A percentile compares a stretch with the other conserved stretches of the same genome.
These are phyloP conservation scores for Aulostomus chinensis DNA, from an alignment of 2,797 vertebrate genomes.

Conservation along the genomic window DNA sequence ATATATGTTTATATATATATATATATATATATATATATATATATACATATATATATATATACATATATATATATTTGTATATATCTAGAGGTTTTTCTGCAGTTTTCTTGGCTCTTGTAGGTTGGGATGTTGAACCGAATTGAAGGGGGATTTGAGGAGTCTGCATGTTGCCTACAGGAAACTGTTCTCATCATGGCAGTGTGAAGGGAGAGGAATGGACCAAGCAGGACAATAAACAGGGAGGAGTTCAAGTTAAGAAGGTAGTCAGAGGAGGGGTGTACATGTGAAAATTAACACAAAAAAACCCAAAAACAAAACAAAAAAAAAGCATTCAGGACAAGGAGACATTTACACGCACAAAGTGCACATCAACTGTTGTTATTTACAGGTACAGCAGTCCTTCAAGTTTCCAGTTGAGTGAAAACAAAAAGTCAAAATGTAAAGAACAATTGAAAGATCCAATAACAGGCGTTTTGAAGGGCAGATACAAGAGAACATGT, in stretches of 20 bases:
- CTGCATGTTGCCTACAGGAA: slow-evolving; percentile 79
- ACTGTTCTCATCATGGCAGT: slow-evolving; percentile 67
- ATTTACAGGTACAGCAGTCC: slow-evolving; percentile 99
- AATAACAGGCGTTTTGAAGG: slow-evolving; percentile 72
- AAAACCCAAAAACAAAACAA: slow-evolving; percentile 67
- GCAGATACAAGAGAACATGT: slow-evolving; percentile 72
- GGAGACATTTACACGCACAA: slow-evolving; percentile 92
- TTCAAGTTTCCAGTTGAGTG: slow-evolving; percentile 95
- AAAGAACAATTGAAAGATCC: slow-evolving; percentile 65
- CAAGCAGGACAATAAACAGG: slow-evolving; percentile 71
- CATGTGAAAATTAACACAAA: slow-evolving; percentile 56
- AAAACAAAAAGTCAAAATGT: slow-evolving; percentile 77
- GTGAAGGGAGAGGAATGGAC: slow-evolving; percentile 59
- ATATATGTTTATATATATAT: slow-evolving; percentile 47
- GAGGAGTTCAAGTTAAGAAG: slow-evolving; percentile 63
- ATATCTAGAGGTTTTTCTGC: slow-evolving; percentile 33
- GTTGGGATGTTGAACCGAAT: slow-evolving; percentile 34
- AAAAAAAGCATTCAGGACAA: slow-evolving; percentile 83
- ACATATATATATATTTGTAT: slow-evolving; percentile 33
- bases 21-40: slow-evolving; percentile 45
- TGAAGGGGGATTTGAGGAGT: slow-evolving; percentile 62
- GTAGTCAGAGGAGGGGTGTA: slow-evolving; percentile 42
- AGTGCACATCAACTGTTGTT: slow-evolving; percentile 90
- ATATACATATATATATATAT: slow-evolving; percentile 42
- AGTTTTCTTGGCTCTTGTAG: slow-evolving; percentile 25